These are phyloP conservation scores for Pycnomerus fuliginosus DNA, from an alignment of 2,888 invertebrate species.

Conservation along the genomic window DNA sequence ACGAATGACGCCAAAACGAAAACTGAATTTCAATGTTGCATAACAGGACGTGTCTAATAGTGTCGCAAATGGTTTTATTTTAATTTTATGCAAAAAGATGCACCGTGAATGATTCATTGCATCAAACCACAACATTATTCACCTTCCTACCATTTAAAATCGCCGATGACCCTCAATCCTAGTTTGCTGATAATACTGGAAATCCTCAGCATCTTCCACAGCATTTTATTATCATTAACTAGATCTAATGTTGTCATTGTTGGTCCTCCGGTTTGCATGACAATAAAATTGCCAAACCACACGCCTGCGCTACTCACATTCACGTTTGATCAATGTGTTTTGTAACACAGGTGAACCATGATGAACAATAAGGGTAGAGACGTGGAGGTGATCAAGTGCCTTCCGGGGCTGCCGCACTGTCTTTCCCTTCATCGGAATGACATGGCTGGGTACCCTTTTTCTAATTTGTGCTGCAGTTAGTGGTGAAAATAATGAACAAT, in stretches of 20 bases:
- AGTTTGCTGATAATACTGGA: too few relatives aligned
- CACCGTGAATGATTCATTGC: too few relatives aligned
- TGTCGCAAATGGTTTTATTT: too few relatives aligned
- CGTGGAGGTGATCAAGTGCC: conserved; percentile 13
- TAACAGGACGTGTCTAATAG: too few relatives aligned
- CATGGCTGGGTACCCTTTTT: conserved; percentile 13
- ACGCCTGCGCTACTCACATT: conserved; percentile 40
- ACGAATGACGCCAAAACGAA: too few relatives aligned
- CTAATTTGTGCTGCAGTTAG: not conserved
- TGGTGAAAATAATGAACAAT: conserved; percentile 24
- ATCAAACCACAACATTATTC: too few relatives aligned
- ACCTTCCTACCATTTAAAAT: too few relatives aligned
- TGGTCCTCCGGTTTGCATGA: conserved; percentile 16
- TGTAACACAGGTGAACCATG: conserved; percentile 25
- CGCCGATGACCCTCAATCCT: too few relatives aligned
- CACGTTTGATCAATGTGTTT: conserved; percentile 47
- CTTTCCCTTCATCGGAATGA: conserved; percentile 12
- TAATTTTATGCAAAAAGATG: too few relatives aligned
- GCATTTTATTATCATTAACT: too few relatives aligned
- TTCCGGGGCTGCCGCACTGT: conserved; percentile 14
- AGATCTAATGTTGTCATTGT: conserved; percentile 19
- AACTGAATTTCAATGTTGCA: too few relatives aligned
- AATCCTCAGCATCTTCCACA: too few relatives aligned
- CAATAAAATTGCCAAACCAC: conserved; percentile 14
- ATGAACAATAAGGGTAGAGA: conserved; percentile 16